phyloP scores from a whole-genome alignment of 2,113 vertebrate genomes.

The Callipepla californica region DNA sequence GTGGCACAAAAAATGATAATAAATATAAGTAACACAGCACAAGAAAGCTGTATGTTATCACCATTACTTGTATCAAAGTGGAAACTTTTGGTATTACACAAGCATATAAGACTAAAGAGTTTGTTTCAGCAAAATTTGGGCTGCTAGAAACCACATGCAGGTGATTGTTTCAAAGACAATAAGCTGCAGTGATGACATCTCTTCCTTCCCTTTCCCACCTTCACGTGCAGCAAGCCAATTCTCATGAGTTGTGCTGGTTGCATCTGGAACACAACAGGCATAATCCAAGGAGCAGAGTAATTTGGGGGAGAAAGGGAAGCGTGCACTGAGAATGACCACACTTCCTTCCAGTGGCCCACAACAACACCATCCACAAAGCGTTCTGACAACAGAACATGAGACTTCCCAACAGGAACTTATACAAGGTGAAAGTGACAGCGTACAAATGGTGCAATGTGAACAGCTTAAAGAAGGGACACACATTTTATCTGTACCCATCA shows the following conservation, averaged over 20 bases:
- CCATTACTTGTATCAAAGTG: neutral
- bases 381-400: neutral
- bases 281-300: neutral
- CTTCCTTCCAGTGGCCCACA: neutral
- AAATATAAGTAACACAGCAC: no score
- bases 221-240: neutral
- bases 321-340: neutral
- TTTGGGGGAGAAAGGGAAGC: neutral
- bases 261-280: no score
- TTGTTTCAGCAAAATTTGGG: neutral
- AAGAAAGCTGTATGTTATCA: neutral
- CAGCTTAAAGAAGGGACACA: neutral
- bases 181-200: neutral
- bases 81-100: neutral
- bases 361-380: neutral
- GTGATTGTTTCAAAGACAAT: neutral
- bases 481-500: neutral
- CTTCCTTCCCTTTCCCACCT: neutral
- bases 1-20: no score
- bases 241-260: neutral
- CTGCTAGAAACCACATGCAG: fast-evolving
- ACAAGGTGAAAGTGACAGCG: neutral
- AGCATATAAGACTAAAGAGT: neutral
- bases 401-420: neutral
- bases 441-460: neutral